These are phyloP conservation scores for Radopholus similis DNA, from an alignment of 1,140 invertebrate species.

Conservation along the genomic window DNA sequence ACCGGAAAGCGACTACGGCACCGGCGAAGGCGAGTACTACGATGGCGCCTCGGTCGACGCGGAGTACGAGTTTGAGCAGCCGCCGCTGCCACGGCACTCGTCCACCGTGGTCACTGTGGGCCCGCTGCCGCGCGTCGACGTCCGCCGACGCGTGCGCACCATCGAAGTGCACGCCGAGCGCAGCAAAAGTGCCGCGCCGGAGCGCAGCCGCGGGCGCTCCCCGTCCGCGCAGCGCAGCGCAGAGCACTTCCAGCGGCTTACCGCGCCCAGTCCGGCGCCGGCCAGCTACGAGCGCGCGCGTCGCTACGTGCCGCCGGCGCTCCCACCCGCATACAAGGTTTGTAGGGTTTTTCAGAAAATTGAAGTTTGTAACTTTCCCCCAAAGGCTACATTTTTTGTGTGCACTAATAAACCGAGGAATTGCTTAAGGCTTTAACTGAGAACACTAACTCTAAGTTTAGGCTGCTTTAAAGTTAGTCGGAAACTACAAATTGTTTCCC, in stretches of 20 bases:
- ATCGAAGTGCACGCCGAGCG: constrained; percentile 33
- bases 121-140: constrained; percentile 42
- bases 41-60: neutral
- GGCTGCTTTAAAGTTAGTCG: too few species aligned
- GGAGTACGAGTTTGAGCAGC: constrained; percentile 1
- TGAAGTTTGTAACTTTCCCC: too few species aligned
- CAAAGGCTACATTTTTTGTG: too few species aligned
- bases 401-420: too few species aligned
- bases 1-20: neutral
- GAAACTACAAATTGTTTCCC: too few species aligned
- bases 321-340: constrained; percentile 51
- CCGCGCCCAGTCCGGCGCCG: constrained; percentile 47
- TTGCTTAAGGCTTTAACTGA: too few species aligned
- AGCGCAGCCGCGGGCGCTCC: constrained; percentile 1
- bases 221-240: constrained; percentile 37
- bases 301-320: constrained; percentile 50
- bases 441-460: too few species aligned
- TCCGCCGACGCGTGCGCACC: constrained; percentile 38
- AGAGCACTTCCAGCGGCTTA: constrained; percentile 36
- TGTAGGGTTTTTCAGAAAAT: too few species aligned
- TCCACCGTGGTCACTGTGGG: constrained; percentile 17
- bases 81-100: constrained; percentile 7
- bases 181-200: constrained; percentile 1
- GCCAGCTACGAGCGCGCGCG: constrained; percentile 50
- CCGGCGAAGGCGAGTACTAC: neutral